phyloP scores from a whole-genome alignment of 2,888 invertebrate genomes.

The Macrophya annulata region DNA sequence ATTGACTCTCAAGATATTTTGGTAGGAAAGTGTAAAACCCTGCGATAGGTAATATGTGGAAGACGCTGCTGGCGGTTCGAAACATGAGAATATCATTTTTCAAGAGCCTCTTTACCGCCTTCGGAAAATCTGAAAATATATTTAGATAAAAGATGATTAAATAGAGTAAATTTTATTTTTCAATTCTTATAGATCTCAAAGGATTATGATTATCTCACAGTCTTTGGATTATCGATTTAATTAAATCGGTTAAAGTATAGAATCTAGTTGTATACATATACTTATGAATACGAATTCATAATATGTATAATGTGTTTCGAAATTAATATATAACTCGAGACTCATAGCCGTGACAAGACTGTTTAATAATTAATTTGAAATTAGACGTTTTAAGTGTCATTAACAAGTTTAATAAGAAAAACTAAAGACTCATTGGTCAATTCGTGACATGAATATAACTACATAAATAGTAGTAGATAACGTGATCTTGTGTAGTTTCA shows the following conservation, averaged over 20 bases:
- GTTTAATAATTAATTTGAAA: constrained; percentile 41
- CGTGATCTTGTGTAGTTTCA: background rate
- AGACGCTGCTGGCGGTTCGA: constrained; percentile 93
- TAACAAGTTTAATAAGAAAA: constrained; percentile 53
- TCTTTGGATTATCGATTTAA: background rate
- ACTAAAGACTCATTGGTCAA: constrained; percentile 37
- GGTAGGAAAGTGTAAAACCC: constrained; percentile 96
- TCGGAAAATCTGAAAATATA: constrained; percentile 86
- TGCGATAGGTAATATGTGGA: constrained; percentile 94
- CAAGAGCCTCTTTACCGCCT: constrained; percentile 89
- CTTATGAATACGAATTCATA: background rate
- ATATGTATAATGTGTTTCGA: background rate
- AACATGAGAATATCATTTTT: constrained; percentile 96
- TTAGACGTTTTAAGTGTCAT: constrained; percentile 16
- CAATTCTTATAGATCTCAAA: background rate
- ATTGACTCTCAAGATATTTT: constrained; percentile 96
- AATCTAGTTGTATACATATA: background rate
- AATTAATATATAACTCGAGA: background rate
- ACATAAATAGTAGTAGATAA: background rate
- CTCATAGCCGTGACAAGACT: background rate
- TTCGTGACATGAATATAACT: constrained; percentile 8
- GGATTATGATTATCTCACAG: background rate
- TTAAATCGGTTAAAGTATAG: background rate
- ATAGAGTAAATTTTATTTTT: background rate
- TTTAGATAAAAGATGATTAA: background rate